These are phyloP conservation scores for Dryocosmus kuriphilus DNA, from an alignment of 2,888 invertebrate genomes.

Conservation along the genomic window DNA sequence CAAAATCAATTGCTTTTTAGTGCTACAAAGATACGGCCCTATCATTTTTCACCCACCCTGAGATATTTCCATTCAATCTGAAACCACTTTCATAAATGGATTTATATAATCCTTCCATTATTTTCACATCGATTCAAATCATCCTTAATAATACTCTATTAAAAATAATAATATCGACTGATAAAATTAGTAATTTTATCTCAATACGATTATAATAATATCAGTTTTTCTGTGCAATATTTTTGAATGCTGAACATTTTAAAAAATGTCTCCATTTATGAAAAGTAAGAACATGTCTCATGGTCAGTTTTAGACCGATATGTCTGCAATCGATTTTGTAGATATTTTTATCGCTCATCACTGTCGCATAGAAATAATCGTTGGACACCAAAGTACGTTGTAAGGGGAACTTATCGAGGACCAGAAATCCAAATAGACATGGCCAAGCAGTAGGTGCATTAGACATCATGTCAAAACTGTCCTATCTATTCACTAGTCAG, in stretches of 20 bases:
- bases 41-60: background rate
- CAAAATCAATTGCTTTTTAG: background rate
- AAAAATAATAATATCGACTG: background rate
- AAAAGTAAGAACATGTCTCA: background rate
- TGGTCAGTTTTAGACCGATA: background rate
- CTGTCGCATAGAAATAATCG: slow-evolving; percentile 11
- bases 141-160: background rate
- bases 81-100: background rate
- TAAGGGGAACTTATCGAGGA: slow-evolving; percentile 45
- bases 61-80: background rate
- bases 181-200: no score
- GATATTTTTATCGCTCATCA: slow-evolving; percentile 30
- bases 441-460: slow-evolving; percentile 63
- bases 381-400: slow-evolving; percentile 9
- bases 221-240: no score
- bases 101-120: background rate
- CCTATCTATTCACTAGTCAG: slow-evolving; percentile 60
- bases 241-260: no score
- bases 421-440: slow-evolving; percentile 59
- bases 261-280: background rate
- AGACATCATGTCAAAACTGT: slow-evolving; percentile 70
- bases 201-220: no score
- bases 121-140: background rate
- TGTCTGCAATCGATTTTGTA: background rate
- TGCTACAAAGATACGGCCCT: background rate